A percentile compares a stretch with the other conserved stretches of the same genome.
phyloP scores from a whole-genome alignment of 2,797 vertebrate species.

The Urosaurus nigricauda region DNA sequence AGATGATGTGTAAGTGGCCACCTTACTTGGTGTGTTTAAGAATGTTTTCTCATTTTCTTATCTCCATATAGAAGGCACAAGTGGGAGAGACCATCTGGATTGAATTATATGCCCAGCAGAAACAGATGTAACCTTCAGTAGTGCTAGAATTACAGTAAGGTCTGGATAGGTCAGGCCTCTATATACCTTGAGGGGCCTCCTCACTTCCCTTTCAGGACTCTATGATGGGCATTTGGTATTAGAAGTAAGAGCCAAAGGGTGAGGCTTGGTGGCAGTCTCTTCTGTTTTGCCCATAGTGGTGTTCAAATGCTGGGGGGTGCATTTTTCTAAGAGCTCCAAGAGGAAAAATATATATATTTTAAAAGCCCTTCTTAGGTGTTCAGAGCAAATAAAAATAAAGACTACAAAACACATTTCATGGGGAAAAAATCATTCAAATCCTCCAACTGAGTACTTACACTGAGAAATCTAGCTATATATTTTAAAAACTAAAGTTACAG shows the following conservation, averaged over 20 bases:
- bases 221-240: neutral
- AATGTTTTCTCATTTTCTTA: neutral
- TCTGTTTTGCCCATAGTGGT: neutral
- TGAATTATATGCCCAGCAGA: slow-evolving; percentile 18
- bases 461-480: neutral
- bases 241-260: neutral
- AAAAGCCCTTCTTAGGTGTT: neutral
- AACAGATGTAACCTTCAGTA: slow-evolving; percentile 15
- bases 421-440: neutral
- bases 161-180: neutral
- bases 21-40: neutral
- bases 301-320: neutral
- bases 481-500: neutral
- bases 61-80: neutral
- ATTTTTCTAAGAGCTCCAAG: neutral
- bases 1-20: neutral
- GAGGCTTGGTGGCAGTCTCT: neutral
- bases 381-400: neutral
- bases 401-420: neutral
- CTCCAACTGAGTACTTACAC: neutral
- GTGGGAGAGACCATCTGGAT: neutral
- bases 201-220: slow-evolving; percentile 5
- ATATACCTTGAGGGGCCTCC: neutral
- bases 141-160: neutral
- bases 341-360: neutral